phyloP scores from a whole-genome alignment of 2,113 vertebrate genomes.

The Catharus minimus region DNA sequence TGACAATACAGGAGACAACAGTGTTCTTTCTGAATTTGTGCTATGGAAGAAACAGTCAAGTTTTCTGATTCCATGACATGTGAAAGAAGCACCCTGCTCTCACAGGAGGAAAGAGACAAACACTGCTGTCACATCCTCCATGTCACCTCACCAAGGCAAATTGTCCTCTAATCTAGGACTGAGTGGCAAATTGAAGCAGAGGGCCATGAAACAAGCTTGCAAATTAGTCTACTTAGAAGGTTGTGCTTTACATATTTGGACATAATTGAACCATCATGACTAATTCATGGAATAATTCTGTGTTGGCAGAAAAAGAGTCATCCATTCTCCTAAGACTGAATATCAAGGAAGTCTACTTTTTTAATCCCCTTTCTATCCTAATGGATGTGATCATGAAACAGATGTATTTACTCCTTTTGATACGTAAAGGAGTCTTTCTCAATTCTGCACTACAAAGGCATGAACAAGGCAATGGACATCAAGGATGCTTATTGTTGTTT shows the following conservation, averaged over 20 bases:
- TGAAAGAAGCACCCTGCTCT: background rate
- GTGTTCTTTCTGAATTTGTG: background rate
- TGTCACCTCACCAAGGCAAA: background rate
- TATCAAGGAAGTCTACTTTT: background rate
- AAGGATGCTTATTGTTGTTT: background rate
- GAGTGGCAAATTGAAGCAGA: background rate
- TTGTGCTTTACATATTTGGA: background rate
- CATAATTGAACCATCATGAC: background rate
- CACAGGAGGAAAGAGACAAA: background rate
- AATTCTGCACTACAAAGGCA: background rate
- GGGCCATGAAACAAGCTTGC: background rate
- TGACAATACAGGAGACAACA: background rate
- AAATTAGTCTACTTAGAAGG: slow-evolving; percentile 4
- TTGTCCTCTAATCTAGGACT: background rate
- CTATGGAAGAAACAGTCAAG: background rate
- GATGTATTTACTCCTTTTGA: background rate
- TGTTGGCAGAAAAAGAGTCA: background rate
- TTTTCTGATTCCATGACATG: rapidly evolving
- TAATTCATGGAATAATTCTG: background rate
- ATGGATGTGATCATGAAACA: background rate
- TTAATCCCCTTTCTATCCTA: background rate
- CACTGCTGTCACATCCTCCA: background rate
- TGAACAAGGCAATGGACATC: background rate
- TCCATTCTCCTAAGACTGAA: background rate
- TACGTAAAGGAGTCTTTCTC: background rate